phyloP scores from a whole-genome alignment of 2,888 invertebrate species.

The Epinotia ramella region DNA sequence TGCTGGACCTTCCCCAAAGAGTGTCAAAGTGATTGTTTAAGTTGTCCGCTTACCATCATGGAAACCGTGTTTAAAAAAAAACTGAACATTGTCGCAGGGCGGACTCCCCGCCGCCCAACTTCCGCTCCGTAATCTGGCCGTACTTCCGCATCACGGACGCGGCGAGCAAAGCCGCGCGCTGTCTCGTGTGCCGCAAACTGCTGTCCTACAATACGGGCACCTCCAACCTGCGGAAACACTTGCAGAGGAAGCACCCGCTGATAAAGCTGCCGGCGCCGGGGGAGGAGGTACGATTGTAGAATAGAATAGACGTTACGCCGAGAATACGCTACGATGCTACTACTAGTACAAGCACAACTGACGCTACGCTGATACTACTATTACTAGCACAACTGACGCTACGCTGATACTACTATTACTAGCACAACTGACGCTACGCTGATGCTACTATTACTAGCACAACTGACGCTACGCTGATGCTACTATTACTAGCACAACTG shows the following conservation, averaged over 20 bases:
- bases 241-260: constrained; percentile 51
- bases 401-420: too few species aligned
- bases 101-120: constrained; percentile 1
- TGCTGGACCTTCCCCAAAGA: too few species aligned
- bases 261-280: constrained; percentile 42
- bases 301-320: too few species aligned
- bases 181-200: constrained; percentile 55
- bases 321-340: too few species aligned
- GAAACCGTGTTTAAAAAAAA: not conserved
- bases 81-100: not conserved
- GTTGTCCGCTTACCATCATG: not conserved
- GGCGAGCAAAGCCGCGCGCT: constrained; percentile 48
- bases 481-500: too few species aligned
- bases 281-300: constrained; percentile 41
- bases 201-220: constrained; percentile 47
- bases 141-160: constrained; percentile 54
- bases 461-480: too few species aligned
- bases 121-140: constrained; percentile 52
- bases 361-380: too few species aligned
- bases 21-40: too few species aligned
- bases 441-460: too few species aligned
- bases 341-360: too few species aligned
- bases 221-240: constrained; percentile 50
- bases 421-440: too few species aligned
- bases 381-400: too few species aligned